phyloP scores from a whole-genome alignment of 1,140 invertebrate genomes.

The Panagrolaimus sp. region DNA sequence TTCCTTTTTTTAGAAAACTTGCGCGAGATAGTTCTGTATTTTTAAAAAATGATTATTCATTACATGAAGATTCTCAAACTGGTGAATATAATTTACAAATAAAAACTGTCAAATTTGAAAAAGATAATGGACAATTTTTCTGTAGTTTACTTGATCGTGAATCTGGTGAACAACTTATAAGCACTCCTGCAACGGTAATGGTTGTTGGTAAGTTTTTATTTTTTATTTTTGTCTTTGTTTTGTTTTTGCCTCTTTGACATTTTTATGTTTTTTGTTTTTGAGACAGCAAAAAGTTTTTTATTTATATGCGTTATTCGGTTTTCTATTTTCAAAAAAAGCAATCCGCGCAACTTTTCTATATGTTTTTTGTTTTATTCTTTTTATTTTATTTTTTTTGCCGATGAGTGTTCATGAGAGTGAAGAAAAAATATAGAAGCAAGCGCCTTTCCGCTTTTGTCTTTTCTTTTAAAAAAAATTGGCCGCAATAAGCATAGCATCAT shows the following conservation, averaged over 20 bases:
- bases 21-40: conserved; percentile 15
- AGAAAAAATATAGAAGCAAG: no score
- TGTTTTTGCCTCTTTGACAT: background rate
- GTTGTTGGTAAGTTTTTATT: conserved; percentile 32
- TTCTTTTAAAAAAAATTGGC: no score
- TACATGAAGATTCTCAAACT: conserved; percentile 11
- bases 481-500: no score
- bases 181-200: conserved; percentile 29
- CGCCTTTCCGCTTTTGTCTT: no score
- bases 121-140: conserved; percentile 40
- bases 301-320: background rate
- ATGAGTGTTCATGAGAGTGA: no score
- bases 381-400: no score
- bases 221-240: no score
- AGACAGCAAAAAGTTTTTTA: conserved; percentile 8
- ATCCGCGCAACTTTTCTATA: no score
- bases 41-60: conserved; percentile 11
- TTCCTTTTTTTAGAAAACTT: background rate
- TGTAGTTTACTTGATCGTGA: conserved; percentile 28
- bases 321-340: no score
- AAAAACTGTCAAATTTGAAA: conserved; percentile 25
- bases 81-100: conserved; percentile 34
- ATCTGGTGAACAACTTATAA: conserved; percentile 25
- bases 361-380: no score
- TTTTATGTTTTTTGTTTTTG: background rate